Evolutionary conservation across 2,113 vertebrate species (phyloP).

Genomic region (Platichthys flesus): DNA sequence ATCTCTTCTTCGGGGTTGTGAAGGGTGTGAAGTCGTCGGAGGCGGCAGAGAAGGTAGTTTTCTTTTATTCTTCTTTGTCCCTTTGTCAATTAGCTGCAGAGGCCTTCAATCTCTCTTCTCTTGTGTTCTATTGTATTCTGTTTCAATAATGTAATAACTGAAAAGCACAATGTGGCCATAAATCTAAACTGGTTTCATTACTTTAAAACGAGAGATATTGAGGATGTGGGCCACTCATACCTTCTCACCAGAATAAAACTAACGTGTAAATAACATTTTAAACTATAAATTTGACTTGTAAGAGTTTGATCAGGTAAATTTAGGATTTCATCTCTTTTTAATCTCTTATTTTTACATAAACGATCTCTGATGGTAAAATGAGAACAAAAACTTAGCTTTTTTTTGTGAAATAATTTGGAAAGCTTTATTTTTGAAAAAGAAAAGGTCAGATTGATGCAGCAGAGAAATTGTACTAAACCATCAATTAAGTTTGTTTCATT

Average conservation of each 20-base stretch:
- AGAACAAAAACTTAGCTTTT: too few species aligned
- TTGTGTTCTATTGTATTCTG: background rate
- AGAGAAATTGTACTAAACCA: background rate
- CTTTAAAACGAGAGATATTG: background rate
- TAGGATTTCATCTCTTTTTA: background rate
- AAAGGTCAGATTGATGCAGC: too few species aligned
- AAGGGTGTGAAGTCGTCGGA: background rate
- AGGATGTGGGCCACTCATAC: background rate
- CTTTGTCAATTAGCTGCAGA: background rate
- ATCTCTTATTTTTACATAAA: background rate
- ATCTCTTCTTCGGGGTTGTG: background rate
- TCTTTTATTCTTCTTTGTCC: background rate
- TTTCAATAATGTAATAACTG: background rate
- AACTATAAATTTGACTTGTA: background rate
- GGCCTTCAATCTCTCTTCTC: background rate
- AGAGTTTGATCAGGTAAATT: background rate
- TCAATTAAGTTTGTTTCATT: background rate
- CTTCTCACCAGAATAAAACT: background rate
- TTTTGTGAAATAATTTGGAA: too few species aligned
- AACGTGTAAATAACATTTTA: background rate
- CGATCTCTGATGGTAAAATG: background rate
- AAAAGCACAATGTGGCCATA: background rate
- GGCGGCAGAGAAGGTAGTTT: conserved; percentile 46
- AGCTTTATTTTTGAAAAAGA: too few species aligned
- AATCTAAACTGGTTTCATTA: background rate